Conservation (phyloP, 1,140 invertebrate genomes). For the Globodera ellingtonae region DNA sequence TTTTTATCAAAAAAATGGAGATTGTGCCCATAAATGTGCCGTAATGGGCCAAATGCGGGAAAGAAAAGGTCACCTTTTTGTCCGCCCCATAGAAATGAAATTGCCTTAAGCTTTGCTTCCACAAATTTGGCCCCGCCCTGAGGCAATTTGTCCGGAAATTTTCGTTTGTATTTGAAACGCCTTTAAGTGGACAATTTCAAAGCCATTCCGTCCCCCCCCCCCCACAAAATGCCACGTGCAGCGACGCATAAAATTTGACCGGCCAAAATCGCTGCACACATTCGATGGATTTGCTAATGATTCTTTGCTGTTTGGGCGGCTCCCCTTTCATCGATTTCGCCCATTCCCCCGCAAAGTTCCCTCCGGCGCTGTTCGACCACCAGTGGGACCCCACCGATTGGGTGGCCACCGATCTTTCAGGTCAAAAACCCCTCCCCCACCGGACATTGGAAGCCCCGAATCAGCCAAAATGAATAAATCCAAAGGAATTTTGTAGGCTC, state of each 20-base stretch:
- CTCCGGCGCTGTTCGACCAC: conserved; percentile 4
- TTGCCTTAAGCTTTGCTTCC: too few species aligned
- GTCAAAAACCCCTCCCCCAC: not conserved
- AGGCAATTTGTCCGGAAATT: too few species aligned
- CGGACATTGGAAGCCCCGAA: too few species aligned
- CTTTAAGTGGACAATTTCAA: not conserved
- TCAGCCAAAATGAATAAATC: too few species aligned
- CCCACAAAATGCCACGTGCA: not conserved
- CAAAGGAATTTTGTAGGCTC: not conserved
- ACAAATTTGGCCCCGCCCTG: too few species aligned
- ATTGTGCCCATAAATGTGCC: too few species aligned
- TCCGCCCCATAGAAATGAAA: too few species aligned
- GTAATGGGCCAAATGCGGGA: too few species aligned
- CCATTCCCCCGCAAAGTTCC: not conserved
- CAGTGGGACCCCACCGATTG: conserved; percentile 29
- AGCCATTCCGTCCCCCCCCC: not conserved
- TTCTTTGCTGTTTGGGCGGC: conserved; percentile 31
- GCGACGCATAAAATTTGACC: not conserved
- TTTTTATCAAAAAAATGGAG: too few species aligned
- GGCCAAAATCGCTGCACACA: not conserved
- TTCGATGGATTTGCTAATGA: conserved; percentile 24
- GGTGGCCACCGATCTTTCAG: conserved; percentile 25
- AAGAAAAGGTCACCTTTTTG: too few species aligned
- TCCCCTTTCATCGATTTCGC: conserved; percentile 19
- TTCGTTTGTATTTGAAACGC: too few species aligned